Evolutionary conservation across 2,888 invertebrate species (phyloP), one percentile per base, ranked within the genome.

Genomic region (Plebejus argus): DNA sequence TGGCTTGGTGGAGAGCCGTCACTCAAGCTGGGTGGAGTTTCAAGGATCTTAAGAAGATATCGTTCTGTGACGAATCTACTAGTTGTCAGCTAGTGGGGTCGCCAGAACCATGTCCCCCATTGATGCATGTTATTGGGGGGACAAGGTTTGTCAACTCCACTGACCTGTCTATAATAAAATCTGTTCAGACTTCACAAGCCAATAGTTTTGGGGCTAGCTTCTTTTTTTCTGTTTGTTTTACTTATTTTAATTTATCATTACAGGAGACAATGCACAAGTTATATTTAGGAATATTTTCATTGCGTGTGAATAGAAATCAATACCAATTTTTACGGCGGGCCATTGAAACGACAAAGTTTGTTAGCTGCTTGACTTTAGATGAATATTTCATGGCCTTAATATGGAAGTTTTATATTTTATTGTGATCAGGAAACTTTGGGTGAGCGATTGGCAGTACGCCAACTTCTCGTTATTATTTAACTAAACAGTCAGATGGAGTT

Each of bases 391-490:
- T 70, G 28, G 33, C 8, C 5, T 18, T 35, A 33, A 28, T 33
- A 70, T 35, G n/a, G 35, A 35, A n/a, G 70, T 35, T 70, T 70
- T 39, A 71, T 71, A 39, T 71, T 71, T n/a, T 39, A 39, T 71
- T 39, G 39, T 71, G 35, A 71, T 71, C 71, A 71, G 71, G n/a
- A 39, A 71, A 71, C 10, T n/a, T 3, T 3, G 39, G 45, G 49
- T 15, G 15, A 23, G 23, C 45, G 5, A 72, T 20, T 72, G 45
- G 45, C 72, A 7, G 20, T 15, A 18, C 23, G 72, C 39, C 39
- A 72, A 23, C 49, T 72, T 72, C 20, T 45, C 49, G 39, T 39
- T 71, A 72, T 72, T 72, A 72, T 72, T 72, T 72, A 23, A 72
- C 72, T 71, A 39, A 71, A 39, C 72, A 49, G 12, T 72, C 20